Base-by-base conservation (phyloP, 1,140 invertebrate species). In the Solenopsis invicta region DNA sequence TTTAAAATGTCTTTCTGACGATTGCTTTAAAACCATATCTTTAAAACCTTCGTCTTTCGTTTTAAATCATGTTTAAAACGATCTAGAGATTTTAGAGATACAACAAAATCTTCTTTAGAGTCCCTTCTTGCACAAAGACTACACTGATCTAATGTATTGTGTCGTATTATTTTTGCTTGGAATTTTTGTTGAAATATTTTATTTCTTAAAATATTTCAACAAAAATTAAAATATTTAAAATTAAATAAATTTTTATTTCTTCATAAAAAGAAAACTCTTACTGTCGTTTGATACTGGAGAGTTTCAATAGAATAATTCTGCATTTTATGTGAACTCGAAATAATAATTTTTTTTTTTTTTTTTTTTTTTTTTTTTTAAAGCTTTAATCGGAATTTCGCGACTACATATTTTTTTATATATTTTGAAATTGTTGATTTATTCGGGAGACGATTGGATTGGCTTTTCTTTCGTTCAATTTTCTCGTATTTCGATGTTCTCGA, bases 61-160 rank as follows among this genome's bases (percentile, higher is more conserved):
- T 78, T 64, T 48, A 29, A 6, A 34, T 0, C 24, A 64, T 48
- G n/a, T 77, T 37, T 64, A 18, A 4, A 10, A 34, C 56, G 24
- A 62, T 18, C 4, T 41, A 61, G 2, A 62, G 24, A 18, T 61
- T 16, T 0, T 13, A 6, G 9, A 5, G 2, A 34, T 16, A 16
- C 3, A 34, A 2, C n/a, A 5, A 21, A 69, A 29, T 41, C 2
- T 52, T 48, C 3, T 59, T 71, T 59, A 8, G 16, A 10, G 8
- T 37, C 2, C 18, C 76, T 78, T 80, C 34, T 80, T 69, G 62
- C 48, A 69, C 34, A 24, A 76, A n/a, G 8, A 50, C n/a, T 16
- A 24, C 75, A 12, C 1, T 13, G 13, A 37, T 41, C 29, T 75
- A 48, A 13, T 18, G 4, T 34, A 77, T 48, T 41, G 10, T 52